A percentile compares a stretch with the other conserved stretches of the same genome.
phyloP scores from a whole-genome alignment of 1,140 invertebrate species.

The Sesamia nonagrioides region DNA sequence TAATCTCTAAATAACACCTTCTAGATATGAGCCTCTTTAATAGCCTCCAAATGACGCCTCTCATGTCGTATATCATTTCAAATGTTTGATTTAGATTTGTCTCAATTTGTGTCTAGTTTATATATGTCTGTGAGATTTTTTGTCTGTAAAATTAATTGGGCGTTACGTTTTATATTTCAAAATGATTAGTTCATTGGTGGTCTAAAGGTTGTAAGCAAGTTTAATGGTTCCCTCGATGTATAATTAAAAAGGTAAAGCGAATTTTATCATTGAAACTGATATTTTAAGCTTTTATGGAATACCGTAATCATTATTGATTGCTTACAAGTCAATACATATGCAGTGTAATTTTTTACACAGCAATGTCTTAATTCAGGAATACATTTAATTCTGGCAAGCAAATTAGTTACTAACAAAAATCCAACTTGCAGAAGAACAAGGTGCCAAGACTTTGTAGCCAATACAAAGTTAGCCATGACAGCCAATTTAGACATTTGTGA shows the following conservation, averaged over 20 bases:
- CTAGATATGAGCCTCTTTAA: not conserved
- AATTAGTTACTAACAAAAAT: no score
- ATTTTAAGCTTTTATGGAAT: no score
- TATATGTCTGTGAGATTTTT: not conserved
- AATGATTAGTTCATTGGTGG: constrained; percentile 8
- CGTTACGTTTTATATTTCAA: constrained; percentile 2
- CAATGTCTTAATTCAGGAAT: no score
- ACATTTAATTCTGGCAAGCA: no score
- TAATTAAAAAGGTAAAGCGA: constrained; percentile 1
- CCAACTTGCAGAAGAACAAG: no score
- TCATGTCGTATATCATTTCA: constrained; percentile 4
- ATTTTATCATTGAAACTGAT: not conserved
- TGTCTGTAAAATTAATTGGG: constrained; percentile 16
- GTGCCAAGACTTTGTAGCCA: no score
- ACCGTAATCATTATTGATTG: no score
- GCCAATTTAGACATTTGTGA: no score
- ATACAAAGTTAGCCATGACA: no score
- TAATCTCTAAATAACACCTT: constrained; percentile 1
- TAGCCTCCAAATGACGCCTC: not conserved
- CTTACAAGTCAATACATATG: no score
- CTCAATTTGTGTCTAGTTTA: not conserved
- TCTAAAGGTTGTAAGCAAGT: not conserved
- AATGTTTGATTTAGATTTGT: constrained; percentile 5
- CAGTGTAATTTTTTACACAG: no score
- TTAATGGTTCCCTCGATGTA: not conserved